A percentile compares a stretch with the other conserved stretches of the same genome.
These are phyloP conservation scores for Trachurus trachurus DNA, from an alignment of 2,797 vertebrate species.

Conservation along the genomic window DNA sequence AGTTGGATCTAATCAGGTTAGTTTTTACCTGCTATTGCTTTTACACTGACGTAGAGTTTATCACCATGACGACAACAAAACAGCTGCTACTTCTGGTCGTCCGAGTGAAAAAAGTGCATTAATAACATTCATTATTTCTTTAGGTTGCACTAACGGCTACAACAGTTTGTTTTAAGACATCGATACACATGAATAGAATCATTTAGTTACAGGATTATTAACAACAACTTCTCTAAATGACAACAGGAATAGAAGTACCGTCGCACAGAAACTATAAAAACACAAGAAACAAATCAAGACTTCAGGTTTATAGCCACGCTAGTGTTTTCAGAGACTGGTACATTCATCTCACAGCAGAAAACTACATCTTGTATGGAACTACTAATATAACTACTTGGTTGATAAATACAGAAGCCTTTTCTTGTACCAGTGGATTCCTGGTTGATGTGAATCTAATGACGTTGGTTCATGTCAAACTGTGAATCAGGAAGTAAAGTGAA, in stretches of 20 bases:
- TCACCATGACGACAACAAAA: slow-evolving; percentile 54
- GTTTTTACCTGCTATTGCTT: slow-evolving; percentile 67
- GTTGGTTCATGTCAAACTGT: no score
- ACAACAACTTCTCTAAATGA: slow-evolving; percentile 54
- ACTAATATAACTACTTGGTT: no score
- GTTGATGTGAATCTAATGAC: no score
- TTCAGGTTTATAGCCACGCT: slow-evolving; percentile 46
- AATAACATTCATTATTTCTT: slow-evolving; percentile 74
- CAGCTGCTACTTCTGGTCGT: slow-evolving; percentile 44
- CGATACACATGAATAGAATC: slow-evolving; percentile 58
- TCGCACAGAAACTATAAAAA: slow-evolving; percentile 40
- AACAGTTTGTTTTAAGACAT: slow-evolving; percentile 67
- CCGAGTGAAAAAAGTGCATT: slow-evolving; percentile 72
- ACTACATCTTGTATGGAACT: background rate
- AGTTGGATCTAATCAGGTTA: slow-evolving; percentile 35
- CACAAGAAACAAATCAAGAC: slow-evolving; percentile 34
- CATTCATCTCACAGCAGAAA: background rate
- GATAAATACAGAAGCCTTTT: no score
- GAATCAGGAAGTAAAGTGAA: no score
- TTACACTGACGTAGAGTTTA: slow-evolving; percentile 57
- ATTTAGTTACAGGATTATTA: slow-evolving; percentile 64
- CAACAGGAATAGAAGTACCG: slow-evolving; percentile 10
- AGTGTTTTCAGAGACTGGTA: background rate
- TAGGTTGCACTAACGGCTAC: slow-evolving; percentile 63
- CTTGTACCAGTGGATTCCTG: no score